These are phyloP conservation scores for Tromatobia lineatoria DNA, from an alignment of 2,888 invertebrate species.

Conservation along the genomic window DNA sequence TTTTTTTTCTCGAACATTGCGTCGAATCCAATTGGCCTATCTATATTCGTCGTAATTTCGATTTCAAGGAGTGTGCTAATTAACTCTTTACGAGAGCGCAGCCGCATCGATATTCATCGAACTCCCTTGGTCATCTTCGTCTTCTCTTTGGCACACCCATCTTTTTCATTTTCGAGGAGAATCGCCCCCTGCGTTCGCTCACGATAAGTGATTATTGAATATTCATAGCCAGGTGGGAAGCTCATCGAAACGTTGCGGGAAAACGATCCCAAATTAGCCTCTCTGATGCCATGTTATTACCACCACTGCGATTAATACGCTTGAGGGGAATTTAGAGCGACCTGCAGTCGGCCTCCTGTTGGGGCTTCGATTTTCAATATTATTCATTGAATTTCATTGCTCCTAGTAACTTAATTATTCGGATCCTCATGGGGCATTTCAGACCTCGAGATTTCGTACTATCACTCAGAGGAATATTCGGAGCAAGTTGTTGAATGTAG, in stretches of 20 bases:
- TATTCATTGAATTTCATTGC: conserved; percentile 22
- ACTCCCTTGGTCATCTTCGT: conserved; percentile 11
- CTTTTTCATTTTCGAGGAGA: conserved; percentile 11
- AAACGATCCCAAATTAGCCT: conserved; percentile 54
- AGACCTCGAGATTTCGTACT: not conserved
- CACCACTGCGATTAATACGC: conserved; percentile 18
- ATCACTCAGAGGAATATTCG: not conserved
- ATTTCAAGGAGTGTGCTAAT: conserved; percentile 55
- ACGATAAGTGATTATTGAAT: conserved; percentile 60
- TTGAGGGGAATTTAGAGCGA: not conserved
- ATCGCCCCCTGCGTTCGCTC: not conserved
- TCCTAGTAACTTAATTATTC: conserved; percentile 11
- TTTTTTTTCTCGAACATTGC: too few species aligned
- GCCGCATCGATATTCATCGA: conserved; percentile 57
- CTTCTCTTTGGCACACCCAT: not conserved
- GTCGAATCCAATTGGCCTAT: not conserved
- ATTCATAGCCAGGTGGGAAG: conserved; percentile 49
- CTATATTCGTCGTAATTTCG: conserved; percentile 46
- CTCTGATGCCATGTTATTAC: conserved; percentile 30
- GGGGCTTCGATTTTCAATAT: conserved; percentile 19
- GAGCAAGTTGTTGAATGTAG: not conserved
- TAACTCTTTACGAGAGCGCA: conserved; percentile 50
- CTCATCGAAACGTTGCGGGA: conserved; percentile 36
- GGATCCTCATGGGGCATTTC: not conserved
- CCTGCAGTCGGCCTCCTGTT: not conserved